Conservation (phyloP, 2,888 invertebrate genomes). For the Drosophila multiciliata region DNA sequence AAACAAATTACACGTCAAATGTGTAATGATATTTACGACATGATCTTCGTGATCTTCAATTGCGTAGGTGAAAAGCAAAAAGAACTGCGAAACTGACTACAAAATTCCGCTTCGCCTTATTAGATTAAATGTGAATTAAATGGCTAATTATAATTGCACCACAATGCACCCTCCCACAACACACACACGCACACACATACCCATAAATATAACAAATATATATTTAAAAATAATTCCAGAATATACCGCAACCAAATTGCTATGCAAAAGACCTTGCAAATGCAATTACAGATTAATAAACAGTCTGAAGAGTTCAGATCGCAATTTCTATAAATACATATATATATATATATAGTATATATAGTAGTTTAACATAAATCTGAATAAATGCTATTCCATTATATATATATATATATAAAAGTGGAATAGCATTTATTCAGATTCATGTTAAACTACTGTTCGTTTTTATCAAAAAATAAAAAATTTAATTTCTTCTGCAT, state of each 20-base stretch:
- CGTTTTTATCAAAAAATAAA: background rate
- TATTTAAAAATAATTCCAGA: slow-evolving; percentile 35
- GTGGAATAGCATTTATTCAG: background rate
- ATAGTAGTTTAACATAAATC: background rate
- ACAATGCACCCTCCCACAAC: slow-evolving; percentile 6
- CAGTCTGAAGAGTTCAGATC: background rate
- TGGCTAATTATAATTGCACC: slow-evolving; percentile 4
- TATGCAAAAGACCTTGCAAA: background rate
- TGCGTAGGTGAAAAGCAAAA: slow-evolving; percentile 13
- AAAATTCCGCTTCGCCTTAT: slow-evolving; percentile 30
- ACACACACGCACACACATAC: background rate
- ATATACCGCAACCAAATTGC: background rate
- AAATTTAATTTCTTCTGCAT: background rate
- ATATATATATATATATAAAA: background rate
- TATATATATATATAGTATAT: background rate
- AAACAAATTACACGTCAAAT: slow-evolving; percentile 36
- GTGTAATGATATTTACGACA: slow-evolving; percentile 30
- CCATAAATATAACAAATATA: background rate
- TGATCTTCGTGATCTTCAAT: slow-evolving; percentile 43
- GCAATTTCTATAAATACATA: background rate
- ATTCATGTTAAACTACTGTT: background rate
- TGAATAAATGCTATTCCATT: no score
- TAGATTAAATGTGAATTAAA: slow-evolving; percentile 10
- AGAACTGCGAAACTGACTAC: slow-evolving; percentile 23
- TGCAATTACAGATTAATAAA: background rate